Conservation (phyloP, 2,888 invertebrate genomes). For the Papilio protenor region DNA sequence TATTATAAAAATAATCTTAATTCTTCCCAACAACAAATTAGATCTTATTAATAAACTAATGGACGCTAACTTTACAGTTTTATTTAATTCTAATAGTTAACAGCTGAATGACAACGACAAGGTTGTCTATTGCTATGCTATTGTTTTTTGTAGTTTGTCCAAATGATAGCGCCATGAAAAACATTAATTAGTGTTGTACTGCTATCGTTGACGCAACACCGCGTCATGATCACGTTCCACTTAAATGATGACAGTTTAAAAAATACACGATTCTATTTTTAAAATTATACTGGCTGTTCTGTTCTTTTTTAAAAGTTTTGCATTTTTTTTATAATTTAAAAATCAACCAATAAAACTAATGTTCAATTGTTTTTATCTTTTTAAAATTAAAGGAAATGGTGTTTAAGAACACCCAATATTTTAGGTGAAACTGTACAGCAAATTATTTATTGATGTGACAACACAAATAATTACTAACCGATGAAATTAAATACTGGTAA, state of each 20-base stretch:
- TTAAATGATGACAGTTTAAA: conserved; percentile 34
- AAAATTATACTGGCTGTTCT: background rate
- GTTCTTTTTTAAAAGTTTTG: background rate
- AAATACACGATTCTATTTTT: conserved; percentile 19
- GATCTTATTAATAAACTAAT: background rate
- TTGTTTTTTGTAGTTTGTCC: conserved; percentile 53
- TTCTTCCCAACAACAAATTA: background rate
- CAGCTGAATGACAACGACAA: conserved; percentile 51
- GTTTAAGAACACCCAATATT: too few species aligned
- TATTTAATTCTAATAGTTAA: conserved; percentile 13
- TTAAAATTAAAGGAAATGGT: too few species aligned
- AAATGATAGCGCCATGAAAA: conserved; percentile 43
- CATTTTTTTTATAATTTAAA: background rate
- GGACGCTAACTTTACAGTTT: background rate
- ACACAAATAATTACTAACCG: background rate
- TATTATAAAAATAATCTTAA: background rate
- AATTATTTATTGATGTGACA: too few species aligned
- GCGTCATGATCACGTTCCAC: conserved; percentile 40
- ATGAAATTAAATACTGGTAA: background rate
- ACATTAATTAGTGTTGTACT: conserved; percentile 41
- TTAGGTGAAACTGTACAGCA: too few species aligned
- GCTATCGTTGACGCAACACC: conserved; percentile 38
- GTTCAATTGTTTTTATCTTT: background rate
- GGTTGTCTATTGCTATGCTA: conserved; percentile 59
- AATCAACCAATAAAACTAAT: background rate